phyloP scores from a whole-genome alignment of 2,888 invertebrate species.

The Philereme vetulata region DNA sequence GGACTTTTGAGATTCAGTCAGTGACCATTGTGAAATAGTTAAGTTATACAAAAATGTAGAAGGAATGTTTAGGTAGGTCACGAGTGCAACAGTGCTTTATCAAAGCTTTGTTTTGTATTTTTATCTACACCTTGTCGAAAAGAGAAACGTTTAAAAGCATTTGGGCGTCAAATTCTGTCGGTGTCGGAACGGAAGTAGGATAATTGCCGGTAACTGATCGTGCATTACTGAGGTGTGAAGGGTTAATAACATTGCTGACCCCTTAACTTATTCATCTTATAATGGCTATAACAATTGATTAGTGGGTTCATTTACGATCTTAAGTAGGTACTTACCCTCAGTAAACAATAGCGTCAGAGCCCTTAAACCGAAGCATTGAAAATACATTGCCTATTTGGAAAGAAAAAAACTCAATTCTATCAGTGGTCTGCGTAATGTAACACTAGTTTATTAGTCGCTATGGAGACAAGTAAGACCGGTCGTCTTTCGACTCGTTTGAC shows the following conservation, averaged over 20 bases:
- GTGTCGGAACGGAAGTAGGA: slow-evolving; percentile 65
- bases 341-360: slow-evolving; percentile 28
- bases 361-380: not conserved
- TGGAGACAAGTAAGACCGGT: slow-evolving; percentile 18
- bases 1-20: no score
- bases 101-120: slow-evolving; percentile 13
- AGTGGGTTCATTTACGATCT: slow-evolving; percentile 37
- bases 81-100: slow-evolving; percentile 8
- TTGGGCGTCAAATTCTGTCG: slow-evolving; percentile 56
- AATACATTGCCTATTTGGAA: not conserved
- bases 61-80: slow-evolving; percentile 22
- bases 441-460: slow-evolving; percentile 19
- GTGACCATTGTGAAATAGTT: no score
- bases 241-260: slow-evolving; percentile 81
- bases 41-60: slow-evolving; percentile 1
- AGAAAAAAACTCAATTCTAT: slow-evolving; percentile 2
- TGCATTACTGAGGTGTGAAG: slow-evolving; percentile 76
- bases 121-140: slow-evolving; percentile 25
- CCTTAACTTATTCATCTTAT: slow-evolving; percentile 62
- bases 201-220: slow-evolving; percentile 79
- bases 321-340: slow-evolving; percentile 26
- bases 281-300: slow-evolving; percentile 33
- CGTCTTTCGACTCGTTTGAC: slow-evolving; percentile 24
- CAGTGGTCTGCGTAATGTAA: slow-evolving; percentile 11
- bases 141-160: slow-evolving; percentile 30